Evolutionary conservation across 2,888 invertebrate genomes (phyloP), one percentile per base, ranked within the genome.

Genomic region (Oxycera nigricornis): DNA sequence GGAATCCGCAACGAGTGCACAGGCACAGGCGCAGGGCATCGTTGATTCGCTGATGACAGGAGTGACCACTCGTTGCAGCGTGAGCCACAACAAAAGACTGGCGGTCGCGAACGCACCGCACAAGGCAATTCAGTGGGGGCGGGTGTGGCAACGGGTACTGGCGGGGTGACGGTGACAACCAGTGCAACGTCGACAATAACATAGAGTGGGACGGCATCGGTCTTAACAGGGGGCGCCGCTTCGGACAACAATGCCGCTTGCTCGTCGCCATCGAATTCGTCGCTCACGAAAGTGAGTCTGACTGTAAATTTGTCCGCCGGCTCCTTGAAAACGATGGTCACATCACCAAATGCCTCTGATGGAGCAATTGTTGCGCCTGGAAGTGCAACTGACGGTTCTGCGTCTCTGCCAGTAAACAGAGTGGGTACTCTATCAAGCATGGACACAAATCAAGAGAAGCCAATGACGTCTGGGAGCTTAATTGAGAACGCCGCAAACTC

Each of bases 21-120:
- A 82, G 86, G 82, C 87, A 82, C 81, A 88, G 81, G 79, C 88
- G 80, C 84, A 85, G 75, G 83, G 83, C 79, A 83, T 87, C 73
- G 84, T 88, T 26, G 91, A 91, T 82, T 91, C 91, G 74, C 86
- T 93, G 80, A 90, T 92, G 17, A 91, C 94, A 68, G 94, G 95
- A 11, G 95, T 95, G 77, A 94, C 94, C 80, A 95, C 95, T 31
- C 87, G 95, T 77, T 94, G 81, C 94, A 94, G 85, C 89, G 94
- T 20, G 93, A 94, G 81, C 91, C 91, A 83, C 90, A 91, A 82
- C 90, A 90, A 80, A 90, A 90, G 81, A 89, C 89, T 7, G 89
- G 86, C 83, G 81, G 80, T 73, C 79, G 79, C 59, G 84, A 84
- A 4, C 82, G 82, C 24, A 82, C 82, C 0, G 82, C 82, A 0